Percentiles rank a stretch among this genome's conserved stretches.
Evolutionary conservation across 1,140 invertebrate species (phyloP).

Genomic region (Micrasema longulum): DNA sequence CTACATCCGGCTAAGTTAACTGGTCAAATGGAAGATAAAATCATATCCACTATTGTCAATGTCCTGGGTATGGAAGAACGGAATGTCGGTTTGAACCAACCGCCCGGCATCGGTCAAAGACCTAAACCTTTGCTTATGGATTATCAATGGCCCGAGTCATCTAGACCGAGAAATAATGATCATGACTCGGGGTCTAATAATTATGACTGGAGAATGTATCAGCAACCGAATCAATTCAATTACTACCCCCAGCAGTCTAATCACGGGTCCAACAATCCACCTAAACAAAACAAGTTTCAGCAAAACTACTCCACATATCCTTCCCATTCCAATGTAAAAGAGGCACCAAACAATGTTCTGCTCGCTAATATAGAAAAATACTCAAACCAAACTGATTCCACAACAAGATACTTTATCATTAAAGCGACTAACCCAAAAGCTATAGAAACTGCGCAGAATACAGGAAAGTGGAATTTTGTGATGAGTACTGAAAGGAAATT

Average conservation of each 20-base stretch:
- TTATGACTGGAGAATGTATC: constrained; percentile 35
- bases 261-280: constrained; percentile 34
- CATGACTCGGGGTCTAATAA: constrained; percentile 6
- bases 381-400: constrained; percentile 56
- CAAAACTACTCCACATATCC: constrained; percentile 6
- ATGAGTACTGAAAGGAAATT: constrained; percentile 65
- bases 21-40: constrained; percentile 77
- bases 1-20: constrained; percentile 76
- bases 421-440: constrained; percentile 59
- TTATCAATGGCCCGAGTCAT: constrained; percentile 45
- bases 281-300: neutral
- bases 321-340: constrained; percentile 2
- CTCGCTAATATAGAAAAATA: constrained; percentile 64
- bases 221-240: no score
- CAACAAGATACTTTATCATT: constrained; percentile 62
- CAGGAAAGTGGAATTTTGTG: constrained; percentile 62
- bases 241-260: constrained; percentile 35
- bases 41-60: constrained; percentile 76
- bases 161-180: constrained; percentile 20
- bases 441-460: constrained; percentile 60
- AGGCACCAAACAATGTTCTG: constrained; percentile 54
- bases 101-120: constrained; percentile 81
- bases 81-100: constrained; percentile 77
- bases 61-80: constrained; percentile 81
- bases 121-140: constrained; percentile 75